Evolutionary conservation across 2,888 invertebrate genomes (phyloP).

Genomic region (Agriopis leucophaearia): DNA sequence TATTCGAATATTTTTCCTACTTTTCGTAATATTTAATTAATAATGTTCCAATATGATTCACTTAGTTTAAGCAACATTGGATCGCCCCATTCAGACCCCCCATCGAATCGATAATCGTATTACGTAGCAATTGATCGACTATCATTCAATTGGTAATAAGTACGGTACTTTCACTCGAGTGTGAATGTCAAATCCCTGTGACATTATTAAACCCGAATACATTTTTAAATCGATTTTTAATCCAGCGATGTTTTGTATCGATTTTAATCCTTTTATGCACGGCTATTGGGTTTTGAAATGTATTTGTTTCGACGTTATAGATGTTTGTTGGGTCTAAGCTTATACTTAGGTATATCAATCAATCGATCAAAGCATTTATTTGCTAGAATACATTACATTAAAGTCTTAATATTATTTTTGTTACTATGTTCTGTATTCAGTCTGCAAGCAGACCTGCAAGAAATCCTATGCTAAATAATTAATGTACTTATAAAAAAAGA

Average conservation of each 20-base stretch:
- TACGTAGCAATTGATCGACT: conserved; percentile 48
- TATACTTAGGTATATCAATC: not conserved
- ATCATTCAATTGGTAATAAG: conserved; percentile 59
- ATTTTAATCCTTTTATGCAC: conserved; percentile 70
- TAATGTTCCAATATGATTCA: not conserved
- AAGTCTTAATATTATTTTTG: too few relatives aligned
- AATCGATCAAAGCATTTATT: not conserved
- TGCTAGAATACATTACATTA: too few relatives aligned
- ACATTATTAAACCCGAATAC: conserved; percentile 71
- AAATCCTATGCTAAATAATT: too few relatives aligned
- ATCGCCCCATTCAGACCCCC: conserved; percentile 41
- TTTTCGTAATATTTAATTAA: too few relatives aligned
- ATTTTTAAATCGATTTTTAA: conserved; percentile 56
- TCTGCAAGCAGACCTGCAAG: too few relatives aligned
- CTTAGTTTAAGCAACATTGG: not conserved
- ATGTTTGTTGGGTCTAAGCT: conserved; percentile 17
- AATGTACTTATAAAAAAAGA: too few relatives aligned
- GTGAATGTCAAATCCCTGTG: conserved; percentile 76
- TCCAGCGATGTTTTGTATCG: conserved; percentile 64
- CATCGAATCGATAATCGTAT: conserved; percentile 50
- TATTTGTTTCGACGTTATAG: conserved; percentile 38
- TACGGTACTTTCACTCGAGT: conserved; percentile 77
- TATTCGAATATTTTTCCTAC: too few relatives aligned
- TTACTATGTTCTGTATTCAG: too few relatives aligned
- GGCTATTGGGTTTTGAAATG: conserved; percentile 60